These are phyloP conservation scores for Drosophila busckii DNA, from an alignment of 1,140 invertebrate species.

Conservation along the genomic window DNA sequence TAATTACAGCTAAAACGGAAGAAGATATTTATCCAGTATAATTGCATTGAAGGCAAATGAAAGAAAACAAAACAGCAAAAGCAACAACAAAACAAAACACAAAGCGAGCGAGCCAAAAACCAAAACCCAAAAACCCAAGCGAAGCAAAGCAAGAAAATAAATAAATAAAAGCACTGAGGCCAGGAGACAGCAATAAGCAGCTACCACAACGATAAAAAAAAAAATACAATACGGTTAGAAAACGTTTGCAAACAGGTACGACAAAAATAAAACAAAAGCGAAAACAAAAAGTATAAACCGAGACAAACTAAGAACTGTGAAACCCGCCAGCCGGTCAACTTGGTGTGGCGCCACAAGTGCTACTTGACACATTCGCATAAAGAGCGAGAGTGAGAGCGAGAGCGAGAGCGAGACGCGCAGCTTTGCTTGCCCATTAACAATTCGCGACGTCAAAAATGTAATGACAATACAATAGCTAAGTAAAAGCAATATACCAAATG, in stretches of 20 bases:
- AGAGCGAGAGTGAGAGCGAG: not conserved
- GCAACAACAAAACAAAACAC: conserved; percentile 4
- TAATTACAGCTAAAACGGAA: conserved; percentile 79
- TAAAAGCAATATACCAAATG: too few relatives aligned
- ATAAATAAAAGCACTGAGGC: conserved; percentile 68
- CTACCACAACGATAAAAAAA: too few relatives aligned
- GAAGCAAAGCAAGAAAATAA: conserved; percentile 57
- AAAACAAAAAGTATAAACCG: conserved; percentile 17
- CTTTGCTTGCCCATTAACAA: too few relatives aligned
- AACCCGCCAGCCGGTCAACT: not conserved
- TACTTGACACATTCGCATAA: conserved; percentile 28
- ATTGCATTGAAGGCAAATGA: conserved; percentile 79
- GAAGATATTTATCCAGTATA: conserved; percentile 79
- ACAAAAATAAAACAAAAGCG: too few relatives aligned
- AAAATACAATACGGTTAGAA: too few relatives aligned
- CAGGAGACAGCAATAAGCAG: conserved; percentile 11
- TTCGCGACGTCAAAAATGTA: too few relatives aligned
- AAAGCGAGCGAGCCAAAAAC: conserved; percentile 27
- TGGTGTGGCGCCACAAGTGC: conserved; percentile 26
- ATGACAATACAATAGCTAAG: too few relatives aligned
- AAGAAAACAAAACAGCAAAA: conserved; percentile 47
- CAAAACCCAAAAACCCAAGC: conserved; percentile 43
- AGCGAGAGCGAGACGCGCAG: not conserved
- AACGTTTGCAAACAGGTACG: too few relatives aligned
- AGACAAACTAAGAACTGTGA: conserved; percentile 15